A percentile compares a stretch with the other conserved stretches of the same genome.
Evolutionary conservation across 2,113 vertebrate genomes (phyloP).

Genomic region (Fregetta grallaria): DNA sequence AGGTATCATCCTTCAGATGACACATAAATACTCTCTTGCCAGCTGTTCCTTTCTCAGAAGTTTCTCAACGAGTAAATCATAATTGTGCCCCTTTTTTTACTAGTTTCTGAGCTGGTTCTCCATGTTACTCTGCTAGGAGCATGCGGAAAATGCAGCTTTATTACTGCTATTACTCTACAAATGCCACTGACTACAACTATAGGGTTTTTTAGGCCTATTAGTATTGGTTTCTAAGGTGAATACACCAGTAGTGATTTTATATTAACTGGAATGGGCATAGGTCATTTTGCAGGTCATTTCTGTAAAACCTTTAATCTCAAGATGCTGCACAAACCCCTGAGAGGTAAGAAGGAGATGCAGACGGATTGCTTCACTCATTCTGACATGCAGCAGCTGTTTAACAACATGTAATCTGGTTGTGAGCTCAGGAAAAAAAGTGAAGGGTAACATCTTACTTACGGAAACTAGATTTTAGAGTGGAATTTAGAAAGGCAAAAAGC

Average conservation of each 20-base stretch:
- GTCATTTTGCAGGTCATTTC: background rate
- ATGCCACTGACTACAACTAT: background rate
- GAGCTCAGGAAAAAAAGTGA: background rate
- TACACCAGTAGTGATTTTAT: background rate
- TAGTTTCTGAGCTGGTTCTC: background rate
- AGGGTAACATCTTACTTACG: background rate
- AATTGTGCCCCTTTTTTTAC: background rate
- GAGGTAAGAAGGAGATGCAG: background rate
- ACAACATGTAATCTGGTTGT: background rate
- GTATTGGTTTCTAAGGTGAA: background rate
- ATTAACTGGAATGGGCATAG: background rate
- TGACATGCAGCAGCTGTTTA: background rate
- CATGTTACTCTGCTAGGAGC: background rate
- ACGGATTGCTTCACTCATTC: background rate
- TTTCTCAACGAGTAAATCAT: conserved; percentile 24
- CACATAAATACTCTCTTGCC: conserved; percentile 34
- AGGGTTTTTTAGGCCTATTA: background rate
- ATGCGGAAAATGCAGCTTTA: background rate
- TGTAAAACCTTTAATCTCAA: background rate
- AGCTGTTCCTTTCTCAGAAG: conserved; percentile 39
- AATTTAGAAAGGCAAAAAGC: background rate
- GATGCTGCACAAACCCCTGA: background rate
- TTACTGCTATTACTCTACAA: background rate
- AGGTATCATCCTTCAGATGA: conserved; percentile 43
- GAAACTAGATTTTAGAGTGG: background rate